A percentile compares a stretch with the other conserved stretches of the same genome.
These are phyloP conservation scores for Ceratotherium simum DNA, from an alignment of 2,113 vertebrate genomes.

Conservation along the genomic window DNA sequence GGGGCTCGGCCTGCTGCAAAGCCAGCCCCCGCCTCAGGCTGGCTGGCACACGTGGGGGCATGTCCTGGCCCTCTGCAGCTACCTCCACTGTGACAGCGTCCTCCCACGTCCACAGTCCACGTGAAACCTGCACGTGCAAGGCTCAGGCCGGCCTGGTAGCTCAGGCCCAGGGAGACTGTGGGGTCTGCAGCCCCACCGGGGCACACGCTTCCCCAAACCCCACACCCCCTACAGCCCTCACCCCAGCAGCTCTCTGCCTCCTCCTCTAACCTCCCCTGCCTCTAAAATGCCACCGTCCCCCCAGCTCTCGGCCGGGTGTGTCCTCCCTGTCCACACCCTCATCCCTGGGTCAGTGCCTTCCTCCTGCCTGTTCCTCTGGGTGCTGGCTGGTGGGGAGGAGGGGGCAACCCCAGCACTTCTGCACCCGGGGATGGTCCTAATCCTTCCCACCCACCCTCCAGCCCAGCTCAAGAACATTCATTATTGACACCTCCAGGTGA, in stretches of 20 bases:
- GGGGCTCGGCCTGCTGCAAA: background rate
- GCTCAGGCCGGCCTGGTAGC: background rate
- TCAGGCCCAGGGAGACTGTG: background rate
- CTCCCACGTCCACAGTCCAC: background rate
- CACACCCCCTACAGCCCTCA: too few relatives aligned
- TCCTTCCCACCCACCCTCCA: background rate
- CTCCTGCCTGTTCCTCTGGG: background rate
- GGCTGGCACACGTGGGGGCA: accelerated
- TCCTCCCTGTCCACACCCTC: background rate
- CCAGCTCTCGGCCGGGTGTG: too few relatives aligned
- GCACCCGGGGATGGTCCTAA: too few relatives aligned
- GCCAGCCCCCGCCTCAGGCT: background rate
- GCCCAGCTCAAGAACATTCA: accelerated
- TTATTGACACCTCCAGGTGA: background rate
- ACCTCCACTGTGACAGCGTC: background rate
- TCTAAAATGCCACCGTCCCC: background rate
- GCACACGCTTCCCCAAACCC: too few relatives aligned
- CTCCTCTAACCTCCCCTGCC: background rate
- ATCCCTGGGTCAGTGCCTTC: background rate
- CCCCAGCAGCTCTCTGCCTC: background rate
- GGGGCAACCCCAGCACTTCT: background rate
- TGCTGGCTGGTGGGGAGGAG: background rate
- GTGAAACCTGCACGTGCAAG: background rate
- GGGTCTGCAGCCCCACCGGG: background rate
- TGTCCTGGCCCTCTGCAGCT: accelerated